Conservation (phyloP, 2,113 vertebrate genomes). For the Forbesichthys papilliferus region DNA sequence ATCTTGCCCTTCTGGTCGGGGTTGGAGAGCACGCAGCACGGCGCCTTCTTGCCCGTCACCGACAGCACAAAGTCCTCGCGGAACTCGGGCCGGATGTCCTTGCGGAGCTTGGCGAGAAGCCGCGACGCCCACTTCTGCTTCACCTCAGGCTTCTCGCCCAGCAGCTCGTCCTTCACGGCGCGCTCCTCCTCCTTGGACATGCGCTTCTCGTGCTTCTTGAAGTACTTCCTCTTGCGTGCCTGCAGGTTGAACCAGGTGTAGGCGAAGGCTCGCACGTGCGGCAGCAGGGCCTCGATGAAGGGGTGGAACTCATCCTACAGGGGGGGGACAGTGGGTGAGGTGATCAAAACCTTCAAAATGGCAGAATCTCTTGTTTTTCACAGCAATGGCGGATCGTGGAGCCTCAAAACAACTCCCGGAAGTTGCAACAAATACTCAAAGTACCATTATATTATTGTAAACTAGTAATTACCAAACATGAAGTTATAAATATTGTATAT, state of each 20-base stretch:
- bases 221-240: conserved; percentile 98
- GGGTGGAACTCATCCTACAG: conserved; percentile 97
- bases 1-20: too few species aligned
- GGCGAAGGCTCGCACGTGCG: conserved; percentile 95
- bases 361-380: too few species aligned
- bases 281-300: conserved; percentile 97
- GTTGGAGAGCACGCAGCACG: too few species aligned
- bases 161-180: conserved; percentile 94
- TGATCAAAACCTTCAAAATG: too few species aligned
- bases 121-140: conserved; percentile 98
- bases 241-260: conserved; percentile 99
- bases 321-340: conserved; percentile 30
- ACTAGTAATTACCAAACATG: too few species aligned
- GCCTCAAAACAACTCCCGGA: too few species aligned
- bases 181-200: conserved; percentile 98
- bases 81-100: conserved; percentile 98
- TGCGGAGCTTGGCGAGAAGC: conserved; percentile 95
- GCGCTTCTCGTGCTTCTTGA: conserved; percentile 97
- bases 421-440: too few species aligned
- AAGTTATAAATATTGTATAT: too few species aligned
- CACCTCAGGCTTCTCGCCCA: conserved; percentile 96
- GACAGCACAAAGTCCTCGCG: conserved; percentile 48
- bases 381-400: too few species aligned
- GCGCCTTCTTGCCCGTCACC: too few species aligned
- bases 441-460: too few species aligned